Evolutionary conservation across 2,113 vertebrate genomes (phyloP).

Genomic region (Pseudolaguvia tuberculata): DNA sequence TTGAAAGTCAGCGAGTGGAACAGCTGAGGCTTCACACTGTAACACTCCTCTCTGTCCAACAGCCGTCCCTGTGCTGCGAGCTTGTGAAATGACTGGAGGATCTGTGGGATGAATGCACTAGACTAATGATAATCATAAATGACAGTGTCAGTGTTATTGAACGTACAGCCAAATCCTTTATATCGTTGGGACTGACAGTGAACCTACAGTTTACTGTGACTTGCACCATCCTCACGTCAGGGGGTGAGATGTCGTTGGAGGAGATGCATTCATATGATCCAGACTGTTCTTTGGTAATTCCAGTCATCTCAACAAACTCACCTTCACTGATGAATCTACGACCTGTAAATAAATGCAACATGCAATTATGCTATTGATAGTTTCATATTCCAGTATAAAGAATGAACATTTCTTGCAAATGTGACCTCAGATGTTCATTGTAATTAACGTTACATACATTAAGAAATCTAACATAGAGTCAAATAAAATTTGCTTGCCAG

Average conservation of each 20-base stretch:
- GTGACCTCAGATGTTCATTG: no score
- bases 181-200: not conserved
- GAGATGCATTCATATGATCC: slow-evolving; percentile 94
- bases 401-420: no score
- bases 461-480: no score
- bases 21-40: slow-evolving; percentile 89
- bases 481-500: no score
- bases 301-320: slow-evolving; percentile 87
- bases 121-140: slow-evolving; percentile 35
- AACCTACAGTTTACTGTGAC: slow-evolving; percentile 94
- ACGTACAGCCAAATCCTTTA: not conserved
- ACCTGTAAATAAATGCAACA: slow-evolving; percentile 55
- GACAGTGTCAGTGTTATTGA: slow-evolving; percentile 17
- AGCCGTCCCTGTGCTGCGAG: slow-evolving; percentile 79
- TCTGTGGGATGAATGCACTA: slow-evolving; percentile 66
- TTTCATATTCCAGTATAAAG: not conserved
- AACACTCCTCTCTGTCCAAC: slow-evolving; percentile 89
- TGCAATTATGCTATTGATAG: no score
- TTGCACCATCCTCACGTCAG: slow-evolving; percentile 82
- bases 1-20: slow-evolving; percentile 88
- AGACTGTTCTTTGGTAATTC: slow-evolving; percentile 88
- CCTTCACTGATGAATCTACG: slow-evolving; percentile 84
- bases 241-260: slow-evolving; percentile 83
- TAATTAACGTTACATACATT: no score
- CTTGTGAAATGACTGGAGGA: slow-evolving; percentile 86